Base-by-base conservation (phyloP, 64 coral and sea anemone genomes). In the Cladopsammia gracilis region DNA sequence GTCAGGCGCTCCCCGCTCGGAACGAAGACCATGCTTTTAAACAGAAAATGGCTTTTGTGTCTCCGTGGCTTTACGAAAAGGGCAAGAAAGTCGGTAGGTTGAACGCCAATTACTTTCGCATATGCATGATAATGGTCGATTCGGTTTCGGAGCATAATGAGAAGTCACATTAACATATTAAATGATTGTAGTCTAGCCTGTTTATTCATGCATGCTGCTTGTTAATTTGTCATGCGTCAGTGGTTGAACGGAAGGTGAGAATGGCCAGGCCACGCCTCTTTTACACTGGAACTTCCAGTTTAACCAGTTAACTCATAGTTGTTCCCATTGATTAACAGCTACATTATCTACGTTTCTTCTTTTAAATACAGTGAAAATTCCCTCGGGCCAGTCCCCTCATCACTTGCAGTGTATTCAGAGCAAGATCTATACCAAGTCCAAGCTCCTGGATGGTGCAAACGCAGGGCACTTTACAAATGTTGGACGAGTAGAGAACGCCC, bases 41-140 rank as follows among this genome's bases (percentile, higher is more conserved):
- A 69, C 98, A 99, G 76, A 99, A 96, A 87, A 99, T 99, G 98
- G 98, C 94, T 3, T 98, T 98, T 73, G 97, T 98, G 10, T 94
- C 97, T 3, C 97, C 97, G 18, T 98, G 97, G 97, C 85, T 98
- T 54, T 94, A 96, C 50, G 77, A 94, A 67, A 93, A 96, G 83
- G 90, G 93, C 85, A 98, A 98, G 78, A 98, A 98, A 91, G 65
- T 98, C 14, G 97, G 97, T 98, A 68, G 50, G 93, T 86, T 62
- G 16, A 56, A 56, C 7, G 7, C 7, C 6, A 10, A 5, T 12
- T 5, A 56, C 7, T 5, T 56, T 56, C 53, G 53, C 53, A 10
- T 12, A 56, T 56, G 53, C 53, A 6, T 12, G 34, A 34, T 34
- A 2, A 2, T 34, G 2, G 34, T 34, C 34, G 34, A 34, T 34